Base-by-base conservation (phyloP, 2,113 vertebrate genomes). In the Pontoporia blainvillei region DNA sequence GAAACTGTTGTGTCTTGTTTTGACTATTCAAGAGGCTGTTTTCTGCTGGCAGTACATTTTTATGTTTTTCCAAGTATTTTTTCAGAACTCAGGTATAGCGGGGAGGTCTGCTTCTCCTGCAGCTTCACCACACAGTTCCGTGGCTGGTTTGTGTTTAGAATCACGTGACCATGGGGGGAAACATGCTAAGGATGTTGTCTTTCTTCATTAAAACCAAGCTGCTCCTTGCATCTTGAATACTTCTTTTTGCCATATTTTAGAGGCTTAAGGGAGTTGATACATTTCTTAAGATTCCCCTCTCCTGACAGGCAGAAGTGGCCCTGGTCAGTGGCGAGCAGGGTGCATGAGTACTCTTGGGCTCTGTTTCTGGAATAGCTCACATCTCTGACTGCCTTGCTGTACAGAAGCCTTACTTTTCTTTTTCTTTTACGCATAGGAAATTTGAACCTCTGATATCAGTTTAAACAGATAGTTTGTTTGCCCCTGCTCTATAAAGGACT, bases 291-390 rank as follows among this genome's bases (percentile, higher is more conserved):
- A 17, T 8, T 23, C 17, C 46, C 88, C 18, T 72, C 54, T 73
- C 62, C 23, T 62, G 21, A 20, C 10, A 59, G 76, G 61, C 3
- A 13, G 27, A 31, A 18, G 18, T 9, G 27, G 46, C 34, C 0
- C 1, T 14, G 25, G 23, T 49, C 12, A 1, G 10, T 15, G n/a
- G 23, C 21, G 36, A 67, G 69, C n/a, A 36, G 61, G 39, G 1
- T n/a, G 2, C 27, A 13, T 14, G 59, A 10, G 8, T 23, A 0
- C 23, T 67, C n/a, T 21, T 7, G 4, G 36, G 8, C 20, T 52
- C 27, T 14, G 1, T 10, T 39, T 57, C 12, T n/a, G 27, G 34
- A 34, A 13, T 12, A 10, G 2, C 25, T 85, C 4, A 10, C 2
- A 0, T 14, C 67, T 71, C 57, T 44, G 39, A 31, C 6, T 52